Evolutionary conservation across 2,113 vertebrate genomes (phyloP).

Genomic region (Genyomyrus donnyi): DNA sequence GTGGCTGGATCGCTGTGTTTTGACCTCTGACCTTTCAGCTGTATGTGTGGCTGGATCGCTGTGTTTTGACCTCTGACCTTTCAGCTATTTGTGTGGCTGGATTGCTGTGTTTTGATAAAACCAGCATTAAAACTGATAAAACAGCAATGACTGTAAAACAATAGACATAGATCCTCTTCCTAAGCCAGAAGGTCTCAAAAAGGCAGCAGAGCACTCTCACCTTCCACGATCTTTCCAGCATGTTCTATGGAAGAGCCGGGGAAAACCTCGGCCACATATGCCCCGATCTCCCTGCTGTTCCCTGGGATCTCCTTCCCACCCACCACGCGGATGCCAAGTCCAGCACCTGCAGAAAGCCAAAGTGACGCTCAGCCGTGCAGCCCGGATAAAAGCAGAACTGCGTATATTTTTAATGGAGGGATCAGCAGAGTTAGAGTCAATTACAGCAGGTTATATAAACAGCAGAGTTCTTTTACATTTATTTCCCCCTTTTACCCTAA

Average conservation of each 20-base stretch:
- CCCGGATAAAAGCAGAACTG: not conserved
- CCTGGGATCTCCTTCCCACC: slow-evolving; percentile 95
- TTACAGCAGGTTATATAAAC: not conserved
- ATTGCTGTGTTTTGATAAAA: not conserved
- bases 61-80: not conserved
- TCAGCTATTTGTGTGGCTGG: not conserved
- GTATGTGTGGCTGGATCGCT: not conserved
- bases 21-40: not conserved
- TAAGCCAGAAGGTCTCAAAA: not conserved
- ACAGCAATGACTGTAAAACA: not conserved
- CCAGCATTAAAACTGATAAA: not conserved
- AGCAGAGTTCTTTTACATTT: not conserved
- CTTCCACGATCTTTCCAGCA: slow-evolving; percentile 80
- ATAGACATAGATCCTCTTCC: not conserved
- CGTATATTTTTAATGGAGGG: not conserved
- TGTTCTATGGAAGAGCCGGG: slow-evolving; percentile 84
- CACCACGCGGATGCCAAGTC: slow-evolving; percentile 86
- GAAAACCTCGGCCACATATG: slow-evolving; percentile 87
- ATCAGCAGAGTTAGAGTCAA: not conserved
- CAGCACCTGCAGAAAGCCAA: slow-evolving; percentile 66
- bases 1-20: not conserved
- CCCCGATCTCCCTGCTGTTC: slow-evolving; percentile 80
- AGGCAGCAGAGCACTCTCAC: slow-evolving; percentile 58
- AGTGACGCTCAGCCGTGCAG: not conserved
- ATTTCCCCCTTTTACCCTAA: not conserved